Conservation (phyloP, 1,140 invertebrate species). For the Brachionus sp. region DNA sequence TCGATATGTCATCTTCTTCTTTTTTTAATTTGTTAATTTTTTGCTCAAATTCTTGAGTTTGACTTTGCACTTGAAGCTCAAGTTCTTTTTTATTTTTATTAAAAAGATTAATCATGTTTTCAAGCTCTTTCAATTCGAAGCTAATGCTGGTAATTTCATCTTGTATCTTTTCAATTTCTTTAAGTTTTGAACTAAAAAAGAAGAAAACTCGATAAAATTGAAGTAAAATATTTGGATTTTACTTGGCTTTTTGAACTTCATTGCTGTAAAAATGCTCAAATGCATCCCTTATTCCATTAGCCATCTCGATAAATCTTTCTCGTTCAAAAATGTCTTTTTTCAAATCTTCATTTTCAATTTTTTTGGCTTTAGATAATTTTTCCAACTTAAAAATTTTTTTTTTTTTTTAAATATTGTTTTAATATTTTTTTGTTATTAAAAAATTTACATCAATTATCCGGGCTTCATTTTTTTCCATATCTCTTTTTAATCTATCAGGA, state of each 20-base stretch:
- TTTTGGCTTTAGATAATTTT: background rate
- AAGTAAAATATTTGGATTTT: background rate
- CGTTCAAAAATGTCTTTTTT: background rate
- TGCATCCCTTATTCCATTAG: background rate
- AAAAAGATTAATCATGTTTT: background rate
- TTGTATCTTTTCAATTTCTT: slow-evolving; percentile 6
- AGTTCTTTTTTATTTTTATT: background rate
- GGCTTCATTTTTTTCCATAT: slow-evolving; percentile 7
- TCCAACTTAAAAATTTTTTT: background rate
- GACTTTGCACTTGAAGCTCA: background rate
- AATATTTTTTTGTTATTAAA: background rate
- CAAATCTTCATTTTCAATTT: background rate
- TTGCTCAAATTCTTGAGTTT: background rate
- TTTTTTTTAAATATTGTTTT: background rate
- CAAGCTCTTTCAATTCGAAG: background rate
- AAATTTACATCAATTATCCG: slow-evolving; percentile 22
- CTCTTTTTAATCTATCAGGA: slow-evolving; percentile 9
- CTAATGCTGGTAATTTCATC: background rate
- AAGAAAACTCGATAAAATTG: background rate
- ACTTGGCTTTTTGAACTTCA: slow-evolving; percentile 29
- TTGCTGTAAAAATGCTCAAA: background rate
- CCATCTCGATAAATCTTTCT: background rate
- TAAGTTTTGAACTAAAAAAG: background rate
- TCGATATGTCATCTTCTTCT: background rate
- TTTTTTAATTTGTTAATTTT: background rate